Evolutionary conservation across 2,113 vertebrate species (phyloP), one percentile per base, ranked within the genome.

Genomic region (Anarhynchus alexandrinus): DNA sequence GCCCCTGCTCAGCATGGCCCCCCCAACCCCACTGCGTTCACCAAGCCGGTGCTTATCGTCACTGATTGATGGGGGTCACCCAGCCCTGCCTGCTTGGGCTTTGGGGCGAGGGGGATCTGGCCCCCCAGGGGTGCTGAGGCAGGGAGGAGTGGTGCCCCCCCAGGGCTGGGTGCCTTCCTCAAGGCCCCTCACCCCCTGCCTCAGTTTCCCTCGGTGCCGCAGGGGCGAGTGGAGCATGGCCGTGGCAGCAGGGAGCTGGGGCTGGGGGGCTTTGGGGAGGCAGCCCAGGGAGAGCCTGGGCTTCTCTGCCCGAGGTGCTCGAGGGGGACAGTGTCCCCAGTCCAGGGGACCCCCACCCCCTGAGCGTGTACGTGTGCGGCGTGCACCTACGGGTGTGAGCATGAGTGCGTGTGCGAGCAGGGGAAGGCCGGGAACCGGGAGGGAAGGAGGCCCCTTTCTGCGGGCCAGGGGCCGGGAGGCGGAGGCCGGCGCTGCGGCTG

Each of bases 401-500:
- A 36, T 17, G 49, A 29, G 49, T 10, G 9, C 2, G 0, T 9
- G 54, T 29, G 36, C 1, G 19, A 51, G 85, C 58, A 19, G n/a
- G 27, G 58, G 64, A 57, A 47, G 25, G 54, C 55, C 6, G 3
- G 97, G 91, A 94, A 92, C 66, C 58, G 22, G 91, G 85, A 73
- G 81, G 54, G 83, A 80, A 88, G 26, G 95, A 96, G 94, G 84
- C 85, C 89, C 86, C 71, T 52, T 52, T 9, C 86, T 90, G 93
- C 6, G 5, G 95, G 91, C 90, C n/a, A 21, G 93, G 95, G 95
- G 92, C 89, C 54, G 72, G 76, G 94, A 85, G 64, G 76, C 66
- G 32, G 80, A 57, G 84, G 92, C 94, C 9, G 0, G 27, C 7
- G 3, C 52, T 51, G 92, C 2, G 36, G 90, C 95, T 58, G 43